Conservation (phyloP, 1,140 invertebrate genomes). For the Aphaenogaster ashmeadi region DNA sequence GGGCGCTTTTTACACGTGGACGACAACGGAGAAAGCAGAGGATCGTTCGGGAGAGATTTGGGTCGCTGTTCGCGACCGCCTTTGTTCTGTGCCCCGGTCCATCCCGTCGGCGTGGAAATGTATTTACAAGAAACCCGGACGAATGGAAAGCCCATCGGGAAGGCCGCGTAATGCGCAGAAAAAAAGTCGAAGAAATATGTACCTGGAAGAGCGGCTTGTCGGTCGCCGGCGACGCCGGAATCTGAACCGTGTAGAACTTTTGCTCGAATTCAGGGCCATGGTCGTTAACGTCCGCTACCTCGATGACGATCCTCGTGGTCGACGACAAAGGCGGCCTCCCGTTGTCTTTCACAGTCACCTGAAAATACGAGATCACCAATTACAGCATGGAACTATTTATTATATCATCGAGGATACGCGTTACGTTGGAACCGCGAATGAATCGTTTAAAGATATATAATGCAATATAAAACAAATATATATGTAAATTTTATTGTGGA, state of each 20-base stretch:
- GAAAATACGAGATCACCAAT: conserved; percentile 73
- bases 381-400: background rate
- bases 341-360: conserved; percentile 94
- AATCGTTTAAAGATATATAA: background rate
- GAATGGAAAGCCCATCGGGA: conserved; percentile 28
- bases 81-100: conserved; percentile 14
- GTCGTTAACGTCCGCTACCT: conserved; percentile 95
- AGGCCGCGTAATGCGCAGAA: background rate
- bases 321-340: conserved; percentile 92
- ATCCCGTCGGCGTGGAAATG: conserved; percentile 34
- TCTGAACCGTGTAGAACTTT: conserved; percentile 92
- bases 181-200: conserved; percentile 58
- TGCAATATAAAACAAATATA: background rate
- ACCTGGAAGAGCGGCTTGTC: conserved; percentile 91
- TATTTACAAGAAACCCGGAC: conserved; percentile 62
- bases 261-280: conserved; percentile 94
- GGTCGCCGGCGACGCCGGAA: conserved; percentile 89
- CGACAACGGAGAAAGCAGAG: conserved; percentile 42
- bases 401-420: background rate
- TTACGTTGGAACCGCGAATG: background rate
- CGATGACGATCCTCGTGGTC: conserved; percentile 93
- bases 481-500: background rate
- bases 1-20: conserved; percentile 27
- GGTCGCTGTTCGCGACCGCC: background rate
- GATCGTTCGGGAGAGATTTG: conserved; percentile 15